These are phyloP conservation scores for Pollenia griseotomentosa DNA, from an alignment of 2,888 invertebrate genomes.

Conservation along the genomic window DNA sequence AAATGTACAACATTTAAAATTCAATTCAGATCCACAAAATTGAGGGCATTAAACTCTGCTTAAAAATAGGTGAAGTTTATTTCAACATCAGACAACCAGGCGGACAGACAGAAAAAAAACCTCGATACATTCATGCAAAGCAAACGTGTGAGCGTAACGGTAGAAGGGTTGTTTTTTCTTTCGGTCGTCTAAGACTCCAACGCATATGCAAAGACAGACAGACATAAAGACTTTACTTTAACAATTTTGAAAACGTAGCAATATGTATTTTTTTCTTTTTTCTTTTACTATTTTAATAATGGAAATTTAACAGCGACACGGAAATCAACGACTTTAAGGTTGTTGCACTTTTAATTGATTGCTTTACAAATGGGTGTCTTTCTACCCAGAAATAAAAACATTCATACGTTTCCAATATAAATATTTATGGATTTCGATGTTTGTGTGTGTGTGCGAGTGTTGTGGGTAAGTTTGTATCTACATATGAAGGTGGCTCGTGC, in stretches of 20 bases:
- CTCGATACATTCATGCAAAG: not conserved
- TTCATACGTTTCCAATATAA: slow-evolving; percentile 36
- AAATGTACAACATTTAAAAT: slow-evolving; percentile 7
- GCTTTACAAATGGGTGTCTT: slow-evolving; percentile 60
- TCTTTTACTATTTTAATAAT: slow-evolving; percentile 12
- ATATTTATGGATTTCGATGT: slow-evolving; percentile 45
- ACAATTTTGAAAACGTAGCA: not conserved
- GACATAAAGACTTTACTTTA: not conserved
- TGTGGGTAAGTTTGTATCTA: slow-evolving; percentile 4
- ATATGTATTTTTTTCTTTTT: not conserved
- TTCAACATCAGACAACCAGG: not conserved
- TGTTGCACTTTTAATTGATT: slow-evolving; percentile 72
- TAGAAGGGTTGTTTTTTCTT: slow-evolving; percentile 63
- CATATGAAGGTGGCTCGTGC: slow-evolving; percentile 58
- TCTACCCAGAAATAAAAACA: slow-evolving; percentile 14
- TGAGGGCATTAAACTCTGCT: slow-evolving; percentile 62
- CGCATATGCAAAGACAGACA: slow-evolving; percentile 53
- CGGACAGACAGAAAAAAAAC: not conserved
- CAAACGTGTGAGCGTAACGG: slow-evolving; percentile 18
- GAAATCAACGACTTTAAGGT: slow-evolving; percentile 71
- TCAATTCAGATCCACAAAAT: slow-evolving; percentile 7
- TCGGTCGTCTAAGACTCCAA: slow-evolving; percentile 43
- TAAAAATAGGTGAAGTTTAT: slow-evolving; percentile 64
- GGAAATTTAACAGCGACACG: slow-evolving; percentile 46
- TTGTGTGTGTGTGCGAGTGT: slow-evolving; percentile 16